These are phyloP conservation scores for Drosophila neocordata DNA, from an alignment of 1,140 invertebrate genomes.

Conservation along the genomic window DNA sequence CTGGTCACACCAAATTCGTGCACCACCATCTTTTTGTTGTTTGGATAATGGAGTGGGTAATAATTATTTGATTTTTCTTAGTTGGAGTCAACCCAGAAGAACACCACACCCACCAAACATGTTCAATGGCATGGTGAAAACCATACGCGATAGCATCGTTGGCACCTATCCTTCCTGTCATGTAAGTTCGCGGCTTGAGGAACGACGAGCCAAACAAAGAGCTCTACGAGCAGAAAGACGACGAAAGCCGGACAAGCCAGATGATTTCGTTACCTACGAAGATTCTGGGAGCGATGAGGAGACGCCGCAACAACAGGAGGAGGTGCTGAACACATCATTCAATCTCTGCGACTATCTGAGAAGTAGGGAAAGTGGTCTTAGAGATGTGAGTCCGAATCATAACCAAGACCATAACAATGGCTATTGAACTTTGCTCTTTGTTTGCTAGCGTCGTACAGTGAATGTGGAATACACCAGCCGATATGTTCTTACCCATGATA, in stretches of 20 bases:
- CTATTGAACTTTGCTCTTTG: slow-evolving; percentile 17
- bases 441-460: slow-evolving; percentile 85
- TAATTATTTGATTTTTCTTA: slow-evolving; percentile 24
- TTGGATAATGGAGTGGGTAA: slow-evolving; percentile 58
- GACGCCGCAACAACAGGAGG: slow-evolving; percentile 87
- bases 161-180: slow-evolving; percentile 90
- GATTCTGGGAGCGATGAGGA: slow-evolving; percentile 93
- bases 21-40: slow-evolving; percentile 73
- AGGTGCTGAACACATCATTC: slow-evolving; percentile 90
- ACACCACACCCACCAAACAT: slow-evolving; percentile 52
- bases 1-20: slow-evolving; percentile 12
- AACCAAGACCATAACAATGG: not conserved
- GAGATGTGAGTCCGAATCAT: slow-evolving; percentile 84
- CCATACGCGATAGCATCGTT: slow-evolving; percentile 80
- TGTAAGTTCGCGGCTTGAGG: slow-evolving; percentile 87
- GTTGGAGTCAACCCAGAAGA: slow-evolving; percentile 15
- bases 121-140: slow-evolving; percentile 83
- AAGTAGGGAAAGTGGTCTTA: slow-evolving; percentile 88
- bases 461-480: slow-evolving; percentile 91
- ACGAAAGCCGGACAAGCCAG: slow-evolving; percentile 92
- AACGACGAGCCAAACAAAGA: slow-evolving; percentile 87
- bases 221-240: slow-evolving; percentile 87
- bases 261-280: slow-evolving; percentile 94
- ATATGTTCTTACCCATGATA: slow-evolving; percentile 93
- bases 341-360: slow-evolving; percentile 93